These are phyloP conservation scores for Macrotus californicus DNA, from an alignment of 2,113 vertebrate species.

Conservation along the genomic window DNA sequence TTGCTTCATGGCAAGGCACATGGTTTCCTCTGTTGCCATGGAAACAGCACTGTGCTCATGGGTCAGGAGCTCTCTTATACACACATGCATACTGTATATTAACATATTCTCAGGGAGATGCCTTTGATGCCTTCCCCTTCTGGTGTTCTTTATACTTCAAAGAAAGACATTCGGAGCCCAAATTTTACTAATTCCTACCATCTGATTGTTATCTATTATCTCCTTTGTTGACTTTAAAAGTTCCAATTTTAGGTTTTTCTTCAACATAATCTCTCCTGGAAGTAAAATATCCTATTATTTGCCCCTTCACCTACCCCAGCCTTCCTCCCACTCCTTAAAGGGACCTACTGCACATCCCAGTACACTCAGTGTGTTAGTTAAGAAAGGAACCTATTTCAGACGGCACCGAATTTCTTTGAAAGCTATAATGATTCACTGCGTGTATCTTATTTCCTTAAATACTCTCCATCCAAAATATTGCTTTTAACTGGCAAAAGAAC, in stretches of 20 bases:
- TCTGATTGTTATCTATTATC: background rate
- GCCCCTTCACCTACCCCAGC: background rate
- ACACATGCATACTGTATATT: background rate
- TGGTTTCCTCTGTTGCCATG: conserved; percentile 67
- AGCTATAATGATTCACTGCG: background rate
- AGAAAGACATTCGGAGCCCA: conserved; percentile 27
- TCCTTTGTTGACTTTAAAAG: conserved; percentile 11
- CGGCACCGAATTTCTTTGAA: background rate
- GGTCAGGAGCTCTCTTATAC: conserved; percentile 23
- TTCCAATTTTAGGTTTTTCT: conserved; percentile 5
- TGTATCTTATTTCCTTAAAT: conserved; percentile 3
- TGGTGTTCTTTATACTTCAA: conserved; percentile 29
- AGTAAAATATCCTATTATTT: conserved; percentile 18
- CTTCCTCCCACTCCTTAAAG: background rate
- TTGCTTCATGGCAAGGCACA: conserved; percentile 70
- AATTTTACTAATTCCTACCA: background rate
- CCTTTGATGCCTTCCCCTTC: background rate
- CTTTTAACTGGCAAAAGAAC: background rate
- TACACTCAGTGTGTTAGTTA: background rate
- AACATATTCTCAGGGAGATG: conserved; percentile 45
- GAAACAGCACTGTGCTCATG: conserved; percentile 65
- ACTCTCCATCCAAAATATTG: background rate
- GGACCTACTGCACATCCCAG: background rate
- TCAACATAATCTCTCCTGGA: background rate
- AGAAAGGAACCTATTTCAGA: background rate